These are phyloP conservation scores for Megaceryle alcyon DNA, from an alignment of 2,797 vertebrate genomes.

Conservation along the genomic window DNA sequence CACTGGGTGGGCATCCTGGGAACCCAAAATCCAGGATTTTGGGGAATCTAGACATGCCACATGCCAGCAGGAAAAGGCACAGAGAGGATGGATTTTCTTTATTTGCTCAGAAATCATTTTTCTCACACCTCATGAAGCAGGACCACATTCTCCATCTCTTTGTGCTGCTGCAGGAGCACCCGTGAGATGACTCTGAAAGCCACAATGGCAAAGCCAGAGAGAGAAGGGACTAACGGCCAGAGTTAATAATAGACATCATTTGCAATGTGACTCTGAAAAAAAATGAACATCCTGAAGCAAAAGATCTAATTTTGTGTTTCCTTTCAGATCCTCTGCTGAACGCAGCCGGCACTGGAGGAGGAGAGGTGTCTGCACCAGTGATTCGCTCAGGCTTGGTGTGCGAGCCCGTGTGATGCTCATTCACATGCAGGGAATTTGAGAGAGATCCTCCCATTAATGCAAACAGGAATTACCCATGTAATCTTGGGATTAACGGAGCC, in stretches of 20 bases:
- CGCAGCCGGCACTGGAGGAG: background rate
- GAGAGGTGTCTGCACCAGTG: background rate
- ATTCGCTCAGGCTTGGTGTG: background rate
- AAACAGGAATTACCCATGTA: constrained; percentile 57
- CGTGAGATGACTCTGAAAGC: background rate
- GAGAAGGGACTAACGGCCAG: background rate
- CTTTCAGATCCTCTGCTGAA: background rate
- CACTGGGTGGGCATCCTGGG: background rate
- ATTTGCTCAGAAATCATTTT: background rate
- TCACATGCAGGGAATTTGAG: constrained; percentile 46
- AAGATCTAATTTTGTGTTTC: constrained; percentile 25
- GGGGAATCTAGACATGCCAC: accelerated
- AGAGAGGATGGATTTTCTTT: background rate
- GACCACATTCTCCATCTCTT: background rate
- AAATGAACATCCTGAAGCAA: background rate
- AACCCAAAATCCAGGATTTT: background rate
- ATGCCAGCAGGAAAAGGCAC: background rate
- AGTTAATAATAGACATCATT: constrained; percentile 33
- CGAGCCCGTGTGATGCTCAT: background rate
- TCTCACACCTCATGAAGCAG: background rate
- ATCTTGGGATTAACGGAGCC: constrained; percentile 51
- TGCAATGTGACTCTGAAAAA: background rate
- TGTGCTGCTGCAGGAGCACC: background rate
- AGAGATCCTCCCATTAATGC: constrained; percentile 44
- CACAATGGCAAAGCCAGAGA: background rate